phyloP scores from a whole-genome alignment of 2,888 invertebrate species.

The Metopia argyrocephala region DNA sequence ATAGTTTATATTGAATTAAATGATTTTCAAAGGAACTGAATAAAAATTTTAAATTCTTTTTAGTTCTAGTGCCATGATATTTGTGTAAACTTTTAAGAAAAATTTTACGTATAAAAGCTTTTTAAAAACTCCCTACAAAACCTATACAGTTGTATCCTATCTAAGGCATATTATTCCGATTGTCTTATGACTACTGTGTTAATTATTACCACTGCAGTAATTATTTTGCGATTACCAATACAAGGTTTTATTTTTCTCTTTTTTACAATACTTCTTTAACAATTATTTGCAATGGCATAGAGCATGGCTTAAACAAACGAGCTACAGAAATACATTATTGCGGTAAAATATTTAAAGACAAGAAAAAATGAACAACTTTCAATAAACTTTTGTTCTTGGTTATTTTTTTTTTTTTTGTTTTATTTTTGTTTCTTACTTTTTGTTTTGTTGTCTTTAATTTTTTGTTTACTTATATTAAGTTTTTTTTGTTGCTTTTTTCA shows the following conservation, averaged over 20 bases:
- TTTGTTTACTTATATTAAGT: not conserved
- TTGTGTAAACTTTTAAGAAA: not conserved
- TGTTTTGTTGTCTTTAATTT: not conserved
- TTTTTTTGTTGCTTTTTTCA: not conserved
- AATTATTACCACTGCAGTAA: slow-evolving; percentile 62
- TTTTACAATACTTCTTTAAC: not conserved
- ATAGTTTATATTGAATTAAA: too few species aligned
- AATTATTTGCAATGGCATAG: slow-evolving; percentile 6
- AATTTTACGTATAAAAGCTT: not conserved
- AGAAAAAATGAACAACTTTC: slow-evolving; percentile 1
- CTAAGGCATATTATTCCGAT: slow-evolving; percentile 11
- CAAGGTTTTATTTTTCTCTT: slow-evolving; percentile 6
- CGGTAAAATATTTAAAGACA: slow-evolving; percentile 36
- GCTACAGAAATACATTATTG: slow-evolving; percentile 39
- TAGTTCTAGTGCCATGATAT: too few species aligned
- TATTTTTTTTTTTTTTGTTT: not conserved
- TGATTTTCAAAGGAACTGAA: too few species aligned
- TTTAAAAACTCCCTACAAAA: not conserved
- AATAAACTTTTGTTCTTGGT: not conserved
- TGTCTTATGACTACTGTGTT: slow-evolving; percentile 41
- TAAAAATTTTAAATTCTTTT: too few species aligned
- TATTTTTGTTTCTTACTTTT: not conserved
- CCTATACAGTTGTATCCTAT: not conserved
- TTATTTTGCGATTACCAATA: slow-evolving; percentile 58
- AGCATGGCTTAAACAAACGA: slow-evolving; percentile 13